A percentile compares a stretch with the other conserved stretches of the same genome.
These are phyloP conservation scores for Eilema sororculum DNA, from an alignment of 2,888 invertebrate genomes.

Conservation along the genomic window DNA sequence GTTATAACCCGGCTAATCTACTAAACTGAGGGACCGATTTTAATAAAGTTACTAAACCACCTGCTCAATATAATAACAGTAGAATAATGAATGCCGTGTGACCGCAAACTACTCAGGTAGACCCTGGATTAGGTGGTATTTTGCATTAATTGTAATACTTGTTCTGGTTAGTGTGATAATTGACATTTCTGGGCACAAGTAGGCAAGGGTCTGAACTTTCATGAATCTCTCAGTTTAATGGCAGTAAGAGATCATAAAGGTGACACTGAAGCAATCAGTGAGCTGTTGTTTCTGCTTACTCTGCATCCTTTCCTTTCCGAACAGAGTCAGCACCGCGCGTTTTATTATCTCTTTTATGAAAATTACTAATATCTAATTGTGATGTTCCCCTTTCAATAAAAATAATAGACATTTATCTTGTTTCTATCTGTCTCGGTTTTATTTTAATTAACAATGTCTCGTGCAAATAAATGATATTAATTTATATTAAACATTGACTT, in stretches of 20 bases:
- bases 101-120: conserved; percentile 22
- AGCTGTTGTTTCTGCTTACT: no score
- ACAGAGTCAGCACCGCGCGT: no score
- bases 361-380: not conserved
- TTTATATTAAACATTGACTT: conserved; percentile 16
- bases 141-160: conserved; percentile 23
- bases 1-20: conserved; percentile 28
- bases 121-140: not conserved
- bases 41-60: conserved; percentile 36
- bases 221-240: no score
- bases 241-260: no score
- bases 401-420: not conserved
- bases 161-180: not conserved
- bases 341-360: no score
- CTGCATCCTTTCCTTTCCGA: no score
- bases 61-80: conserved; percentile 24
- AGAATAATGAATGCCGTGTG: conserved; percentile 26
- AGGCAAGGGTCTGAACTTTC: not conserved
- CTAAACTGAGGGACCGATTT: conserved; percentile 24
- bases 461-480: not conserved
- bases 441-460: not conserved
- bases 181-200: not conserved
- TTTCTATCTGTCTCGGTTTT: not conserved
- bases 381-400: not conserved
- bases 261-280: no score